Evolutionary conservation across 2,888 invertebrate genomes (phyloP).

Genomic region (Bruchidius siliquastri): DNA sequence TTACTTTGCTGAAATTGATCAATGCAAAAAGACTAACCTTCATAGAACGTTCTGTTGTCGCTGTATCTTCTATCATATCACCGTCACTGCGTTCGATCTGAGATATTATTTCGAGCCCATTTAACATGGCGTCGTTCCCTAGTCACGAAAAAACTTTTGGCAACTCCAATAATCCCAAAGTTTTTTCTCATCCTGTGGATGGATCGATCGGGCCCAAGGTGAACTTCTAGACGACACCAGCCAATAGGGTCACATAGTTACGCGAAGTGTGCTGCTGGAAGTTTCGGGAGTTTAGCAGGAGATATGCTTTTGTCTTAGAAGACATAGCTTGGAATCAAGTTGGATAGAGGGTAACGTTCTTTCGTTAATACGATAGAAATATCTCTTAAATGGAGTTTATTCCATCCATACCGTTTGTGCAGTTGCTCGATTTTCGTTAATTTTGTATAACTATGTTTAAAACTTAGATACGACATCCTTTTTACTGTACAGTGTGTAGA

Average conservation of each 20-base stretch:
- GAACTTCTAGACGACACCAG: conserved; percentile 16
- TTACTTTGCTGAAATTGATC: too few species aligned
- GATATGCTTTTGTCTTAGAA: neutral
- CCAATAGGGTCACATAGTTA: conserved; percentile 14
- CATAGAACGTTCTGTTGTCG: neutral
- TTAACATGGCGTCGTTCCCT: conserved; percentile 43
- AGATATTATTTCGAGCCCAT: conserved; percentile 48
- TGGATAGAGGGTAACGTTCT: neutral
- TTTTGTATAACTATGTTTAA: too few species aligned
- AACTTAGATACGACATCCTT: too few species aligned
- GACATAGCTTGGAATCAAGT: neutral
- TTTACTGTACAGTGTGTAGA: too few species aligned
- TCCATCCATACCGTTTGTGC: too few species aligned
- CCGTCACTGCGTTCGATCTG: conserved; percentile 5
- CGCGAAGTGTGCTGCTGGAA: conserved; percentile 5
- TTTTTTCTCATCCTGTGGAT: conserved; percentile 19
- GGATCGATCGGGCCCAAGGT: conserved; percentile 27
- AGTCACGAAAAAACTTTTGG: conserved; percentile 40
- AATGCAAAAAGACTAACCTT: too few species aligned
- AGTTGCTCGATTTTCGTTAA: too few species aligned
- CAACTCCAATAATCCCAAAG: conserved; percentile 34
- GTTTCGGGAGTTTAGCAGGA: neutral
- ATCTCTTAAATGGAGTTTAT: neutral
- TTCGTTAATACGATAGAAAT: neutral
- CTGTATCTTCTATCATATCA: conserved; percentile 20